phyloP scores from a whole-genome alignment of 2,113 vertebrate species.

The Anthoscopus minutus region DNA sequence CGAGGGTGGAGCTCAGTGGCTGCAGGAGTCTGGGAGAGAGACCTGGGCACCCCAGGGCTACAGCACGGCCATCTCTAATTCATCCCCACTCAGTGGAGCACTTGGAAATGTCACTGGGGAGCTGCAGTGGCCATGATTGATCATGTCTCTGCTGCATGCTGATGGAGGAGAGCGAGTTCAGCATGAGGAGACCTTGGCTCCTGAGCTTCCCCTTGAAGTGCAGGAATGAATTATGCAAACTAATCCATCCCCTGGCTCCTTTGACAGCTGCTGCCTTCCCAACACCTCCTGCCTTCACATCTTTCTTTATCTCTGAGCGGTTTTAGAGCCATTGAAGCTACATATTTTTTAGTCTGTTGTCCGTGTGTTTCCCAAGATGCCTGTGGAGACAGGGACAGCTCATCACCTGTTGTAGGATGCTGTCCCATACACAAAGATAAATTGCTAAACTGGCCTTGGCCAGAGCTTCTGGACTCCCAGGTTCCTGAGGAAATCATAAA shows the following conservation, averaged over 20 bases:
- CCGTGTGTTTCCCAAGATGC: not conserved
- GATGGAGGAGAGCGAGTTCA: not conserved
- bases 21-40: not conserved
- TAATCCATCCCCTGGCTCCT: not conserved
- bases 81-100: not conserved
- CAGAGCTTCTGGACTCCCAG: not conserved
- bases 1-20: not conserved
- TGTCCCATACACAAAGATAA: not conserved
- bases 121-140: slow-evolving; percentile 21
- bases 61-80: not conserved
- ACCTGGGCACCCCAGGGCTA: not conserved
- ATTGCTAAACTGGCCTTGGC: not conserved
- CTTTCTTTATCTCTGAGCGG: not conserved
- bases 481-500: not conserved
- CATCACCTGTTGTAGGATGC: not conserved
- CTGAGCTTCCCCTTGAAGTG: slow-evolving; percentile 41
- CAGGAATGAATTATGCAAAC: slow-evolving; percentile 47
- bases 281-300: not conserved
- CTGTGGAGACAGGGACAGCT: not conserved
- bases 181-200: slow-evolving; percentile 37
- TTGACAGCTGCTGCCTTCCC: not conserved
- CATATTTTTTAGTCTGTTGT: not conserved
- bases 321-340: not conserved
- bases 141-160: not conserved
- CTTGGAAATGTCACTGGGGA: slow-evolving; percentile 23